phyloP scores from a whole-genome alignment of 2,888 invertebrate species.

The Bellardia bayeri region DNA sequence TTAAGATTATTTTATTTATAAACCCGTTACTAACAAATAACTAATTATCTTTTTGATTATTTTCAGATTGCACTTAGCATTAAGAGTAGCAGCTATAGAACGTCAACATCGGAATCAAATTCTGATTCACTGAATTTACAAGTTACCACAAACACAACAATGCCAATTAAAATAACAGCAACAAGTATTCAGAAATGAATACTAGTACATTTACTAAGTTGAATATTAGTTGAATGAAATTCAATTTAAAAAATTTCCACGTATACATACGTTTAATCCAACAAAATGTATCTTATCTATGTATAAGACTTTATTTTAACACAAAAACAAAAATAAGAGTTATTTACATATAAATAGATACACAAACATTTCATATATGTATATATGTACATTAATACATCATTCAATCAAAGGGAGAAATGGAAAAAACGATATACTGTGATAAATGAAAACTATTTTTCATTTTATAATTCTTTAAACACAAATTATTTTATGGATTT shows the following conservation, averaged over 20 bases:
- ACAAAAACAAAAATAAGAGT: not conserved
- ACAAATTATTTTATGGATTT: constrained; percentile 38
- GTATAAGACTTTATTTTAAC: constrained; percentile 14
- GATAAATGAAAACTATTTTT: constrained; percentile 49
- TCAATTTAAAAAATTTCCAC: not conserved
- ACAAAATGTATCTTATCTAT: not conserved
- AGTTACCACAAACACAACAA: constrained; percentile 12
- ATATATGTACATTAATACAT: not conserved
- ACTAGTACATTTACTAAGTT: constrained; percentile 11
- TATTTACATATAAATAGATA: not conserved
- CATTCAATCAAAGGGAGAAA: constrained; percentile 8
- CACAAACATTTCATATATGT: not conserved
- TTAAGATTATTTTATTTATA: not conserved
- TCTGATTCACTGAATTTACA: constrained; percentile 27
- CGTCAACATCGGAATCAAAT: constrained; percentile 64
- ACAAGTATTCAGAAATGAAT: constrained; percentile 55
- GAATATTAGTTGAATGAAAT: constrained; percentile 13
- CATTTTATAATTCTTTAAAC: constrained; percentile 30
- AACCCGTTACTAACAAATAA: constrained; percentile 13
- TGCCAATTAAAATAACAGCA: constrained; percentile 12
- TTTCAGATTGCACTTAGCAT: constrained; percentile 77
- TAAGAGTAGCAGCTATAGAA: constrained; percentile 77
- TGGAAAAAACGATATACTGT: constrained; percentile 45
- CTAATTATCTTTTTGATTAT: constrained; percentile 50
- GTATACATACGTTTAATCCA: not conserved